These are phyloP conservation scores for Aptenodytes forsteri DNA, from an alignment of 2,113 vertebrate genomes.

Conservation along the genomic window DNA sequence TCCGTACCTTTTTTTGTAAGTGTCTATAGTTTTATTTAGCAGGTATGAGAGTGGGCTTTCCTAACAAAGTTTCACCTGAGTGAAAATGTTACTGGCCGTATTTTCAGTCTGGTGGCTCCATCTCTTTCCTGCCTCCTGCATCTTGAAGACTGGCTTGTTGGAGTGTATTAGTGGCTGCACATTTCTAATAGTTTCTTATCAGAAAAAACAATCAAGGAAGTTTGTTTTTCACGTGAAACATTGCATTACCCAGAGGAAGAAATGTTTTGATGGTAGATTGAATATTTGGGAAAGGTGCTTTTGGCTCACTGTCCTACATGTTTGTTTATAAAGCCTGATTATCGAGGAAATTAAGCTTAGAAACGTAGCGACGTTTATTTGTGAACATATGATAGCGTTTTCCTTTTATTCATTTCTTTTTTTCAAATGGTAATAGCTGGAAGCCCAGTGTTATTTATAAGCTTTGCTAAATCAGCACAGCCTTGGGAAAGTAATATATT, in stretches of 20 bases:
- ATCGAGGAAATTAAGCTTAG: not conserved
- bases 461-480: constrained; percentile 6
- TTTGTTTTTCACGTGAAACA: not conserved
- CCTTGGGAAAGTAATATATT: not conserved
- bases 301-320: accelerated
- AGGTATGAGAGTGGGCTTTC: not conserved
- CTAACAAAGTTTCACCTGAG: not conserved
- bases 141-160: not conserved
- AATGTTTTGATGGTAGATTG: not conserved
- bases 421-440: not conserved
- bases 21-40: not conserved
- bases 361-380: not conserved
- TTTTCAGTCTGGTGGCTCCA: not conserved
- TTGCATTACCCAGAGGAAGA: not conserved
- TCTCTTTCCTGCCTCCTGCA: not conserved
- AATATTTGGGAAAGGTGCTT: not conserved
- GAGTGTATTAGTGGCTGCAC: not conserved
- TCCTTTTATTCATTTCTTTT: not conserved
- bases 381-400: not conserved
- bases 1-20: not conserved
- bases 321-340: not conserved
- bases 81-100: accelerated
- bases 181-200: not conserved
- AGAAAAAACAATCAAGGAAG: not conserved
- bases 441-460: not conserved